Conservation (phyloP, 1,140 invertebrate species). For the Lerema accius region DNA sequence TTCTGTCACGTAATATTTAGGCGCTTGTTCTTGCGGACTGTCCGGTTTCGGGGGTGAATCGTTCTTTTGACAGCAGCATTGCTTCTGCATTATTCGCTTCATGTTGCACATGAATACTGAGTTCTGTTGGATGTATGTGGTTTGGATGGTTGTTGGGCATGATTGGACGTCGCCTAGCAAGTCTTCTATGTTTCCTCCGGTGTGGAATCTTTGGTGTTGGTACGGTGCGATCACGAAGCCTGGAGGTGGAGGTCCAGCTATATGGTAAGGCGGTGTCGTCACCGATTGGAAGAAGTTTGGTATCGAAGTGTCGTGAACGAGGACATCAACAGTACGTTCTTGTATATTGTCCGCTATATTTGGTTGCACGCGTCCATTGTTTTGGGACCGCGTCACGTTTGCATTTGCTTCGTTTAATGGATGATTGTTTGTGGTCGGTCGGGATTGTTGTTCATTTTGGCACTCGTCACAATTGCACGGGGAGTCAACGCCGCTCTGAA, state of each 20-base stretch:
- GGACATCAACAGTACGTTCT: conserved; percentile 69
- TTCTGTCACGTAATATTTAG: conserved; percentile 76
- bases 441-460: conserved; percentile 51
- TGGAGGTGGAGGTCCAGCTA: conserved; percentile 63
- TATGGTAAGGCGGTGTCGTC: conserved; percentile 64
- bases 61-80: conserved; percentile 71
- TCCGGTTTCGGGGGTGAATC: conserved; percentile 48
- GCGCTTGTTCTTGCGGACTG: conserved; percentile 47
- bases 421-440: conserved; percentile 32
- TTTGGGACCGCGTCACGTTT: conserved; percentile 47
- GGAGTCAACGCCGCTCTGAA: conserved; percentile 71
- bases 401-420: conserved; percentile 22
- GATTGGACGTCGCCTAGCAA: conserved; percentile 73
- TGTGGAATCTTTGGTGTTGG: conserved; percentile 68
- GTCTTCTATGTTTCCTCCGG: conserved; percentile 78
- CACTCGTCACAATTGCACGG: conserved; percentile 76
- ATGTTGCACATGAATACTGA: conserved; percentile 81
- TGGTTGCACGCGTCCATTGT: conserved; percentile 43
- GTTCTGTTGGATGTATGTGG: conserved; percentile 73
- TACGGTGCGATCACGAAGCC: conserved; percentile 70
- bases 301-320: conserved; percentile 68
- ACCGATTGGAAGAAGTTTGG: conserved; percentile 72
- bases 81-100: conserved; percentile 69
- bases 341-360: conserved; percentile 45
- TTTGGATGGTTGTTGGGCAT: conserved; percentile 62